Base-by-base conservation (phyloP, 2,113 vertebrate genomes). In the Hippocampus mohnikei region DNA sequence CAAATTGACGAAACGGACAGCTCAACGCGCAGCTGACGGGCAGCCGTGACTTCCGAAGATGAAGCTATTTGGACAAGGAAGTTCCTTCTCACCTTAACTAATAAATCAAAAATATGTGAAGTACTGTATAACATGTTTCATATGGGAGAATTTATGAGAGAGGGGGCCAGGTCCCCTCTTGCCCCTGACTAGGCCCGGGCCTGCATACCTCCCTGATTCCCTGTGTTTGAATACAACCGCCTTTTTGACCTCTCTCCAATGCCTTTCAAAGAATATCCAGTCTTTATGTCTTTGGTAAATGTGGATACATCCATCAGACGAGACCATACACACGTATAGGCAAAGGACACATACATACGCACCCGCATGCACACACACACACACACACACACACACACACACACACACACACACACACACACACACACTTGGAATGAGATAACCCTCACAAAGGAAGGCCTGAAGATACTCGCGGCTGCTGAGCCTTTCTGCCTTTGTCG, bases 401-500 rank as follows among this genome's bases (percentile, higher is more conserved):
- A 20, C 18, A 18, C 18, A 21, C 66, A 52, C 44, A 55, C 20
- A 62, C 55, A 41, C 48, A 53, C 62, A 48, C 56, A 37, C 15
- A n/a, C 21, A 67, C 50, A 46, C 9, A 46, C n/a, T 46, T 10
- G 65, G 25, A 63, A 40, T 77, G 67, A 69, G 68, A 78, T 79
- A 79, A 73, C 27, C 27, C 41, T 60, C 59, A 80, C 23, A 78
- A 48, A 79, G 66, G 73, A 73, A 84, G 27, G 66, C 46, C 69
- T 60, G 52, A 44, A 63, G 65, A 71, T 78, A 73, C 67, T 73
- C 33, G 23, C 52, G 69, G 72, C 68, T 73, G 53, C 64, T 58
- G 50, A 70, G 74, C 80, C 72, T 68, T 27, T 76, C 74, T 73
- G 59, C 77, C 71, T 81, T 83, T 85, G 73, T 81, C 58, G 44